These are phyloP conservation scores for Leptatherina wallacei DNA, from an alignment of 2,797 vertebrate species.

Conservation along the genomic window DNA sequence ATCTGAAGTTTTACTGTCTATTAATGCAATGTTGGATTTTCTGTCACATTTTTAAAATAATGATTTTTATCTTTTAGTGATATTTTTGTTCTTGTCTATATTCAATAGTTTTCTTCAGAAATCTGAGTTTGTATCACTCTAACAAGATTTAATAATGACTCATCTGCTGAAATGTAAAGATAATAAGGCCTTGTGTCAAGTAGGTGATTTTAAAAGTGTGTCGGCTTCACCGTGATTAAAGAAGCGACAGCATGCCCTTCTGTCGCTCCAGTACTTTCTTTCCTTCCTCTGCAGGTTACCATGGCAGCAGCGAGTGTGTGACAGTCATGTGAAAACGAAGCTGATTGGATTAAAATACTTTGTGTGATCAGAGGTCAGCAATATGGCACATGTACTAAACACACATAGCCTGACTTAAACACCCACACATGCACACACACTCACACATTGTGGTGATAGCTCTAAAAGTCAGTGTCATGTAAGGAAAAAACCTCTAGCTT, in stretches of 20 bases:
- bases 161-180: neutral
- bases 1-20: neutral
- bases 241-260: slow-evolving; percentile 38
- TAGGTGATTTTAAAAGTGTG: slow-evolving; percentile 19
- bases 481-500: slow-evolving; percentile 1
- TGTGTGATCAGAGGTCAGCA: slow-evolving; percentile 83
- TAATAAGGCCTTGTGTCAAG: slow-evolving; percentile 7
- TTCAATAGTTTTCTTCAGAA: slow-evolving; percentile 2
- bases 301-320: slow-evolving; percentile 82
- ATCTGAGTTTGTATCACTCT: neutral
- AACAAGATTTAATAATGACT: neutral
- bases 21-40: neutral
- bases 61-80: neutral
- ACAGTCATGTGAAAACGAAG: slow-evolving; percentile 88
- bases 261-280: slow-evolving; percentile 50
- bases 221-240: slow-evolving; percentile 54
- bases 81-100: neutral
- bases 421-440: slow-evolving; percentile 21
- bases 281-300: slow-evolving; percentile 75
- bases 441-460: neutral
- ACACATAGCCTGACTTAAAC: slow-evolving; percentile 51
- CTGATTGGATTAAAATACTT: slow-evolving; percentile 90
- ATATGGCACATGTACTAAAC: slow-evolving; percentile 71
- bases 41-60: too few species aligned
- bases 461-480: slow-evolving; percentile 14